Evolutionary conservation across 2,113 vertebrate genomes (phyloP), one percentile per base, ranked within the genome.

Genomic region (Prionailurus bengalensis): DNA sequence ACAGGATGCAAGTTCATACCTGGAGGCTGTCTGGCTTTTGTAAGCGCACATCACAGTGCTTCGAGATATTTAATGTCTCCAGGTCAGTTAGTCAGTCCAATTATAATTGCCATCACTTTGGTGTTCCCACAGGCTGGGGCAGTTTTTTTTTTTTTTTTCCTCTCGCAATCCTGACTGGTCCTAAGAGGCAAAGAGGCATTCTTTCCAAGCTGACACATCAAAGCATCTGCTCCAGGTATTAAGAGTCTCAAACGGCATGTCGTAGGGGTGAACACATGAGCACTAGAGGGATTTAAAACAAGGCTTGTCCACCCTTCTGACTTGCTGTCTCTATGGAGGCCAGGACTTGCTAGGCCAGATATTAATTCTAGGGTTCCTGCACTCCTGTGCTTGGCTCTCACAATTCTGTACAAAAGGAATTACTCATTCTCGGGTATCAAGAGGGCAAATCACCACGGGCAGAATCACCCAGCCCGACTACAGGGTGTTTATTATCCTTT

Each of bases 181-280:
- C 95, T 61, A 12, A 8, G 51, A 90, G 93, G 39, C 93, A 92
- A 10, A 13, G 51, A 90, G 93, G 39, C 93, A 92, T 94, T 95
- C 91, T 97, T 98, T 98, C 93, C 96, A 89, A 92, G 53, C 63
- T 96, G 96, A 96, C 74, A 84, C 91, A 97, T 96, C 89, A 92
- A 90, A 89, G 21, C 19, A 3, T 19, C 48, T 97, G 48, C 79
- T 95, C 58, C 66, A 82, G 71, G 80, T 81, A 74, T 81, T 48
- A 85, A 93, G 89, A 83, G 51, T 89, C 83, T 94, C 78, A 61
- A 65, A 86, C 1, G 23, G 7, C 51, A 51, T 71, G 70, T 94
- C 86, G 79, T 82, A 51, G 36, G 71, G 70, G 66, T 11, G 27
- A 95, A 96, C 39, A 78, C 45, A 91, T 79, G 78, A 94, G 68